Evolutionary conservation across 2,888 invertebrate species (phyloP), one percentile per base, ranked within the genome.

Genomic region (Stenoptilia bipunctidactyla): DNA sequence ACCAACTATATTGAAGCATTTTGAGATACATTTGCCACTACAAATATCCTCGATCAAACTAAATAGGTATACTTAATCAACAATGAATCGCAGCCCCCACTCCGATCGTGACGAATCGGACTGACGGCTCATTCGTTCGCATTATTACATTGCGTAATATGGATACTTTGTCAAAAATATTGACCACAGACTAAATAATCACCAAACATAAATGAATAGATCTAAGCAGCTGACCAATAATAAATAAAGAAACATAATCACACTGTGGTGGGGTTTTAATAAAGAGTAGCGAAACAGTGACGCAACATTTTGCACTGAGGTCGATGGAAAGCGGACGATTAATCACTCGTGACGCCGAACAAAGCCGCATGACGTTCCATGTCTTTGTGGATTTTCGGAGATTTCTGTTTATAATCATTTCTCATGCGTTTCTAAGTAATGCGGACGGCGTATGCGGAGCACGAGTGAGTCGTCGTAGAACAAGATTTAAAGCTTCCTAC

Each of bases 321-420:
- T 20, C 58, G 55, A 65, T 65, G 65, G 66, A 66, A 20, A 66
- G 58, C 15, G 27, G n/a, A 35, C 27, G 49, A 75, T 80, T 66
- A 75, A 79, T 79, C 80, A 76, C 14, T 30, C 58, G 47, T 49
- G 82, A 77, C 80, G 79, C 65, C 73, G 71, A 59, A 80, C 79
- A 82, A 80, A 77, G 79, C 76, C 71, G 75, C 60, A 69, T 77
- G 79, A 82, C 77, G 70, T 74, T 69, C 68, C 82, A 71, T 79
- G 77, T 76, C 80, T 72, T 66, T 70, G 74, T 74, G 72, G 75
- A 75, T 76, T 79, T 80, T 77, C 70, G 74, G 66, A 71, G 74
- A 75, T 77, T 74, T 70, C 57, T 70, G 65, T 73, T 68, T 74
- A 73, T 67, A 71, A 70, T 76, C 71, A 82, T 80, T 80, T 77